Conservation (phyloP, 1,140 invertebrate species). For the Temnothorax curvispinosus region DNA sequence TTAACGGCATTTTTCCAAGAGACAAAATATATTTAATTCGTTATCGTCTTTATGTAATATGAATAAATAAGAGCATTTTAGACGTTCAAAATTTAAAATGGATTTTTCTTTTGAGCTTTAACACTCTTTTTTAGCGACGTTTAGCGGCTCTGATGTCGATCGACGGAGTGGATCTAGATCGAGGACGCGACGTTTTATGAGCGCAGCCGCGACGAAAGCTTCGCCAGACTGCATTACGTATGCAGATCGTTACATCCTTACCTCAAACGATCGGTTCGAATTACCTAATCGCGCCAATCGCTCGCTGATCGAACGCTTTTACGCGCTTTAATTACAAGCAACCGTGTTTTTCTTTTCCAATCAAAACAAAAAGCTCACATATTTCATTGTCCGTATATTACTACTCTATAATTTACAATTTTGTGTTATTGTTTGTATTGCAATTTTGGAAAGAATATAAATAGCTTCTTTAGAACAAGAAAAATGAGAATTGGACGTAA, state of each 20-base stretch:
- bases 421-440: not conserved
- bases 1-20: not conserved
- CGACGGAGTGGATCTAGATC: slow-evolving; percentile 78
- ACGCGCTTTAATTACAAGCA: slow-evolving; percentile 61
- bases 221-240: slow-evolving; percentile 68
- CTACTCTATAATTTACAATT: not conserved
- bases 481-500: not conserved
- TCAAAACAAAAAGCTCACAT: not conserved
- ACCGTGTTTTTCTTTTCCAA: not conserved
- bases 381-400: not conserved
- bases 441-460: not conserved
- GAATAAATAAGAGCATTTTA: not conserved
- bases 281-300: slow-evolving; percentile 68
- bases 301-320: slow-evolving; percentile 66
- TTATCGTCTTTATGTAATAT: not conserved
- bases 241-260: slow-evolving; percentile 71
- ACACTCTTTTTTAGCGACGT: slow-evolving; percentile 53
- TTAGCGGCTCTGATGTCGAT: slow-evolving; percentile 78
- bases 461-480: not conserved
- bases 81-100: not conserved
- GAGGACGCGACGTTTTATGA: slow-evolving; percentile 77
- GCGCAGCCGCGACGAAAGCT: slow-evolving; percentile 74
- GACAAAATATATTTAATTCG: not conserved
- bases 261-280: slow-evolving; percentile 63
- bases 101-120: not conserved